phyloP scores from a whole-genome alignment of 2,888 invertebrate genomes.

The Gymnoscelis rufifasciata region DNA sequence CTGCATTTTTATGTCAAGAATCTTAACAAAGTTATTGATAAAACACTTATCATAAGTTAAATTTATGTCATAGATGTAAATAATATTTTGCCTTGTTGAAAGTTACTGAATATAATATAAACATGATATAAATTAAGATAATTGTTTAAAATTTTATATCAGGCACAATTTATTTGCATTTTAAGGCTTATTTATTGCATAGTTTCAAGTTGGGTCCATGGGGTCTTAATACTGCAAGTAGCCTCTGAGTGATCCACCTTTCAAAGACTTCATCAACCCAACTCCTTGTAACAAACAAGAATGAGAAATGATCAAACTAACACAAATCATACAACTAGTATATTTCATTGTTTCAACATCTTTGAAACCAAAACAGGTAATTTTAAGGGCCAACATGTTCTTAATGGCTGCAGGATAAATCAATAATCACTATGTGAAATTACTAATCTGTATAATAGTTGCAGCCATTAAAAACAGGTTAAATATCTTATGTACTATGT shows the following conservation, averaged over 20 bases:
- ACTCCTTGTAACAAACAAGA: conserved; percentile 29
- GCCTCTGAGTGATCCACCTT: conserved; percentile 41
- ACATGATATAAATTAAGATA: conserved; percentile 23
- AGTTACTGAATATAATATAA: conserved; percentile 10
- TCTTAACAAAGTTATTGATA: conserved; percentile 53
- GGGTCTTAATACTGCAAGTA: conserved; percentile 41
- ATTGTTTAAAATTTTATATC: conserved; percentile 13
- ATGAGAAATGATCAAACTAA: conserved; percentile 38
- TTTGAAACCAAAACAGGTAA: conserved; percentile 49
- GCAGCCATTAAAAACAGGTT: conserved; percentile 39
- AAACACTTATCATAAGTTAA: conserved; percentile 44
- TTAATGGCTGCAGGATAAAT: conserved; percentile 34
- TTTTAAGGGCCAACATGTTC: conserved; percentile 29
- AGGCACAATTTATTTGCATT: conserved; percentile 27
- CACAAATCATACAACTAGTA: conserved; percentile 58
- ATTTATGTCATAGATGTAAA: conserved; percentile 46
- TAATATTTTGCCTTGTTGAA: conserved; percentile 36
- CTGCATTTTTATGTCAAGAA: conserved; percentile 66
- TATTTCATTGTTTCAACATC: conserved; percentile 55
- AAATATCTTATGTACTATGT: conserved; percentile 19
- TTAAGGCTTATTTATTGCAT: conserved; percentile 15
- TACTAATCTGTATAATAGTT: conserved; percentile 19
- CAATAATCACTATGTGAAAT: conserved; percentile 50
- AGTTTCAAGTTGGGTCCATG: conserved; percentile 34
- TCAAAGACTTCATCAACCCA: conserved; percentile 37